Conservation (phyloP, 2,797 vertebrate species). For the Bryconaethiops microstoma region DNA sequence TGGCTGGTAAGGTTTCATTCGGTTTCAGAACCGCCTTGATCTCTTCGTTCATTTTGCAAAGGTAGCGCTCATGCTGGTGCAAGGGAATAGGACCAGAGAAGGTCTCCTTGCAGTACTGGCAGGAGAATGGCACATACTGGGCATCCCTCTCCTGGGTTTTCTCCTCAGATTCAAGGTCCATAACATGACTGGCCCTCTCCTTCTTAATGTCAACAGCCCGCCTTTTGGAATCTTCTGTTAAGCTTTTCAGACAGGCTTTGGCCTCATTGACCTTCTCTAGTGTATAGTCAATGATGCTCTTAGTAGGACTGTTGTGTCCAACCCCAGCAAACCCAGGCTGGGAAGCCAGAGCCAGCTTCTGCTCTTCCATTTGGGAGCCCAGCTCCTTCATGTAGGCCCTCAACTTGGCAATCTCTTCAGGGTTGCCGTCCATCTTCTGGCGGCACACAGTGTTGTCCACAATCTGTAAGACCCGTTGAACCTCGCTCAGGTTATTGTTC, state of each 20-base stretch:
- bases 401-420: constrained; percentile 91
- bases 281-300: constrained; percentile 94
- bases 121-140: constrained; percentile 87
- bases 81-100: constrained; percentile 95
- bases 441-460: constrained; percentile 93
- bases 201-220: constrained; percentile 87
- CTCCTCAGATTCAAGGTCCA: constrained; percentile 83
- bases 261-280: constrained; percentile 96
- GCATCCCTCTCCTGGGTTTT: constrained; percentile 86
- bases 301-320: constrained; percentile 89
- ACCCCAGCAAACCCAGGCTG: constrained; percentile 84
- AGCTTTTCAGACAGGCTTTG: constrained; percentile 90
- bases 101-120: constrained; percentile 95
- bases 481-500: constrained; percentile 89
- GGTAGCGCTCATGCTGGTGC: constrained; percentile 96
- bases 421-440: constrained; percentile 92
- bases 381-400: constrained; percentile 95
- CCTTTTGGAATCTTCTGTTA: constrained; percentile 89
- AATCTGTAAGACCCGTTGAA: constrained; percentile 96
- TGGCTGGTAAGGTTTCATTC: constrained; percentile 79
- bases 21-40: constrained; percentile 96
- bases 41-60: constrained; percentile 98
- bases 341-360: constrained; percentile 85
- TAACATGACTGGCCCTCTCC: constrained; percentile 84
- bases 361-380: constrained; percentile 89